phyloP scores from a whole-genome alignment of 1,140 invertebrate genomes.

The Sminthurides bifidus region DNA sequence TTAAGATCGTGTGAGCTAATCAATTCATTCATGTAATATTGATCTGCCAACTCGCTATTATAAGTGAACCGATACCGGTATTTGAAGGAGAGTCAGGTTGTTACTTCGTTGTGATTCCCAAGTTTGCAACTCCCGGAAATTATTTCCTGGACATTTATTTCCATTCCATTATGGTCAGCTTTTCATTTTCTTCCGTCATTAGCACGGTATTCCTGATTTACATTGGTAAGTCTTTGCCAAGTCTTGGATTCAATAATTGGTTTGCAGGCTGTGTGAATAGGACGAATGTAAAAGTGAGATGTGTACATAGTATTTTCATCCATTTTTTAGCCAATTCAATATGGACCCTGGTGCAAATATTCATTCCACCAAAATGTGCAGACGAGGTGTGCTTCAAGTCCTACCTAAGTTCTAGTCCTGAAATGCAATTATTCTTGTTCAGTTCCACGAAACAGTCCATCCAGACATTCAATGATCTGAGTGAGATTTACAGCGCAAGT shows the following conservation, averaged over 20 bases:
- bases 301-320: not conserved
- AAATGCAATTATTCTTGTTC: conserved; percentile 47
- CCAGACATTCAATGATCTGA: conserved; percentile 26
- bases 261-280: not conserved
- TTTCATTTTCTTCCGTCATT: not conserved
- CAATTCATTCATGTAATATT: no score
- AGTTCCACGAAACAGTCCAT: conserved; percentile 28
- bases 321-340: conserved; percentile 45
- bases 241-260: not conserved
- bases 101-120: no score
- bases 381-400: conserved; percentile 40
- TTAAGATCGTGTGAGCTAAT: no score
- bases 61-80: no score
- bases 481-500: conserved; percentile 22
- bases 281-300: not conserved
- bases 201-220: conserved; percentile 3
- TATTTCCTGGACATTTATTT: no score
- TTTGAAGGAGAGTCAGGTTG: no score
- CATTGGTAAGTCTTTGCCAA: conserved; percentile 8
- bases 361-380: conserved; percentile 54
- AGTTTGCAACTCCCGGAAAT: no score
- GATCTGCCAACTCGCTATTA: no score
- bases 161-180: no score
- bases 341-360: conserved; percentile 57
- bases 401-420: conserved; percentile 34